Percentiles rank a stretch among this genome's conserved stretches.
Evolutionary conservation across 2,888 invertebrate species (phyloP).

Genomic region (Tenthredo livida): DNA sequence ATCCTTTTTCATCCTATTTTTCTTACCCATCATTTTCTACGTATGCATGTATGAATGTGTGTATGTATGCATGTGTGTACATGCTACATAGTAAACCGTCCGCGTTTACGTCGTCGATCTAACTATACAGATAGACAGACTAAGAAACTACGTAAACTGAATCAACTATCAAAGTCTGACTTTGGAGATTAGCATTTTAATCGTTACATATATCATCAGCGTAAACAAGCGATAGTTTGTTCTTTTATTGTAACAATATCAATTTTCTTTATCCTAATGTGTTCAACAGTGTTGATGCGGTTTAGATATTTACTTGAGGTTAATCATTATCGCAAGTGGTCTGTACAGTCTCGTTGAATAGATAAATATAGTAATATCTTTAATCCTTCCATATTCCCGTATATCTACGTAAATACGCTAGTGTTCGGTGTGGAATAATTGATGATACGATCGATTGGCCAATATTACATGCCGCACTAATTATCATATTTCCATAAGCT

Average conservation of each 20-base stretch:
- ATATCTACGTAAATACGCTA: neutral
- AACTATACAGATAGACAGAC: neutral
- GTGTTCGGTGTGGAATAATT: slow-evolving; percentile 51
- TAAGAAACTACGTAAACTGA: neutral
- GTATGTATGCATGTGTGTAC: too few species aligned
- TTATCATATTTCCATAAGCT: neutral
- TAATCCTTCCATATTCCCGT: neutral
- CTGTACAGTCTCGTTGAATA: neutral
- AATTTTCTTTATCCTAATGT: neutral
- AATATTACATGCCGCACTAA: slow-evolving; percentile 50
- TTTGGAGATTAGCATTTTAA: neutral
- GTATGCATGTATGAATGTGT: too few species aligned
- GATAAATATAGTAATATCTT: neutral
- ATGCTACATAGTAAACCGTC: neutral
- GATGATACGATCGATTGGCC: slow-evolving; percentile 44
- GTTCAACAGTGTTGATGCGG: too few species aligned
- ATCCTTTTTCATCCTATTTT: neutral
- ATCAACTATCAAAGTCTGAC: neutral
- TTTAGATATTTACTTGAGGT: neutral
- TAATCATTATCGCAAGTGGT: neutral
- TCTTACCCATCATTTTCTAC: neutral
- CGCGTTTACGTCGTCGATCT: neutral
- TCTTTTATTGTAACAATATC: neutral
- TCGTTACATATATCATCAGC: neutral
- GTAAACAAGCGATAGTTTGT: too few species aligned